Percentiles rank a stretch among this genome's conserved stretches.
These are phyloP conservation scores for Paedocypris sp. DNA, from an alignment of 2,113 vertebrate species.

Conservation along the genomic window DNA sequence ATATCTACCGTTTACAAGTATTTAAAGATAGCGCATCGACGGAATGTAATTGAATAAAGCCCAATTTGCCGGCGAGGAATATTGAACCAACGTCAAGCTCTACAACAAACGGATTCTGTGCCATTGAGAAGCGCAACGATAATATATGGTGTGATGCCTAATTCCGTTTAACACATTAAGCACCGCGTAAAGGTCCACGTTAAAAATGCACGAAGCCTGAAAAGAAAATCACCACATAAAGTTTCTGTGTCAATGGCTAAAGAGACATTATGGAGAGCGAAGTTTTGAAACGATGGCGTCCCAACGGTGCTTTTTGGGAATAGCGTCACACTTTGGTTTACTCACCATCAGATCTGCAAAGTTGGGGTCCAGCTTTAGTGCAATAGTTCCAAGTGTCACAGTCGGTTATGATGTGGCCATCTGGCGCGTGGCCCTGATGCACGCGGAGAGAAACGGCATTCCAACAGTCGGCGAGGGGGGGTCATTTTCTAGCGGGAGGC, in stretches of 20 bases:
- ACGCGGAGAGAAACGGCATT: conserved; percentile 66
- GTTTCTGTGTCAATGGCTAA: neutral
- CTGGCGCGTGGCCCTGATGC: conserved; percentile 68
- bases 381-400: conserved; percentile 46
- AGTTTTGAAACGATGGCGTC: too few relatives aligned
- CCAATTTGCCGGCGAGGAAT: neutral
- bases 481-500: conserved; percentile 44
- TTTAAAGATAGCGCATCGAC: neutral
- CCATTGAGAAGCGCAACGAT: conserved; percentile 2
- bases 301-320: too few relatives aligned
- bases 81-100: neutral
- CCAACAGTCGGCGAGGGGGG: conserved; percentile 56
- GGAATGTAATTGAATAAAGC: neutral
- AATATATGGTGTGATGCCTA: conserved; percentile 3
- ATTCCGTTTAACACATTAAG: conserved; percentile 4
- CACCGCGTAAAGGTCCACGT: neutral
- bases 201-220: too few relatives aligned
- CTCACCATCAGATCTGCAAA: conserved; percentile 78
- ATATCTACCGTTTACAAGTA: conserved; percentile 1
- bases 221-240: neutral
- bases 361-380: conserved; percentile 55
- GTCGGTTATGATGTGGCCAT: conserved; percentile 61
- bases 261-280: neutral
- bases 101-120: neutral
- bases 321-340: conserved; percentile 31